Evolutionary conservation across 35 echinoderm and acorn worm genomes (phyloP).

Genomic region (Hemicentrotus pulcherrimus): DNA sequence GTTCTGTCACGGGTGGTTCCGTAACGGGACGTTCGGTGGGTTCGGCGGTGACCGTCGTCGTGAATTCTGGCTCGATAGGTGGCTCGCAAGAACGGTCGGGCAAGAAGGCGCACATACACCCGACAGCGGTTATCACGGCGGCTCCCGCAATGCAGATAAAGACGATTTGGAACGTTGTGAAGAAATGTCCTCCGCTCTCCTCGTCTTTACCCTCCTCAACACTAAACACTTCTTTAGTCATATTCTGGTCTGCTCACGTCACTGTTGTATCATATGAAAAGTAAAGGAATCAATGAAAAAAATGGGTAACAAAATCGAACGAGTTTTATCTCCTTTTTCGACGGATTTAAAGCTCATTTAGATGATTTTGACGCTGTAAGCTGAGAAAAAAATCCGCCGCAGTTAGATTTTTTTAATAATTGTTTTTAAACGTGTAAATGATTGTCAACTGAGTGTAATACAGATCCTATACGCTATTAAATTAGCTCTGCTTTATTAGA

Average conservation of each 20-base stretch:
- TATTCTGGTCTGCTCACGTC: not conserved
- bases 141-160: constrained; percentile 61
- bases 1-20: not conserved
- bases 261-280: not conserved
- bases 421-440: no score
- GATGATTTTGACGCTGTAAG: no score
- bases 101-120: constrained; percentile 75
- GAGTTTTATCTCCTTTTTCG: no score
- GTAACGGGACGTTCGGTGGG: constrained; percentile 4
- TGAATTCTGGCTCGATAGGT: not conserved
- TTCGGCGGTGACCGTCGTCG: not conserved
- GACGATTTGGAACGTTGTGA: constrained; percentile 65
- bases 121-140: constrained; percentile 64
- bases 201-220: not conserved
- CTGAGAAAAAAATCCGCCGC: no score
- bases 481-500: no score
- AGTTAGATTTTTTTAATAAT: no score
- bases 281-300: no score
- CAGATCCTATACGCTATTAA: no score
- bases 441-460: no score
- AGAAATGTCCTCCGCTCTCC: constrained; percentile 56
- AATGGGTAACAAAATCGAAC: no score
- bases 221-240: not conserved
- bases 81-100: constrained; percentile 62
- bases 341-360: no score